Evolutionary conservation across 2,797 vertebrate species (phyloP).

Genomic region (Pampus argenteus): DNA sequence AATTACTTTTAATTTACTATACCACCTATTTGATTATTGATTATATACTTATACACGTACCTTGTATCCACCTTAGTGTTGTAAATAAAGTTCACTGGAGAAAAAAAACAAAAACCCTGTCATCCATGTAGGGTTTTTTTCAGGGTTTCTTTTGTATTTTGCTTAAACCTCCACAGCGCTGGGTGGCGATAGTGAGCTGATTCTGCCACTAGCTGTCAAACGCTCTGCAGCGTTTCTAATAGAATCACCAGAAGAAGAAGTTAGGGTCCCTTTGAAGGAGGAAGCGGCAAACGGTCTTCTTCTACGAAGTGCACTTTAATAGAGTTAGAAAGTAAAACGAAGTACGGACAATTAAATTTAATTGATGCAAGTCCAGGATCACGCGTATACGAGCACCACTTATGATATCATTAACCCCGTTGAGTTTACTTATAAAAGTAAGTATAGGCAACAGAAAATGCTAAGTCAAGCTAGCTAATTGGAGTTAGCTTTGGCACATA

Average conservation of each 20-base stretch:
- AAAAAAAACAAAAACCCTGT: too few relatives aligned
- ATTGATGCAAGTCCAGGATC: slow-evolving; percentile 62
- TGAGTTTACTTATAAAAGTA: slow-evolving; percentile 78
- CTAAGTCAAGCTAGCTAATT: not conserved
- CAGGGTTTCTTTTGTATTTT: not conserved
- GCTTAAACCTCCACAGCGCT: not conserved
- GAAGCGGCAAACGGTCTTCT: not conserved
- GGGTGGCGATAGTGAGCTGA: not conserved
- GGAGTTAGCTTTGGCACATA: slow-evolving; percentile 31
- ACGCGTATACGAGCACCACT: slow-evolving; percentile 48
- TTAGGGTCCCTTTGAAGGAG: slow-evolving; percentile 48
- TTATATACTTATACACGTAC: too few relatives aligned
- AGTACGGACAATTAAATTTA: not conserved
- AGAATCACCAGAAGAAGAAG: slow-evolving; percentile 41
- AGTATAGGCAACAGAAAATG: slow-evolving; percentile 38
- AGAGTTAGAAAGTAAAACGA: not conserved
- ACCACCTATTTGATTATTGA: too few relatives aligned
- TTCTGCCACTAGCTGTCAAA: too few relatives aligned
- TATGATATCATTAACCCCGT: slow-evolving; percentile 31
- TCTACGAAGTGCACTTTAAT: slow-evolving; percentile 52
- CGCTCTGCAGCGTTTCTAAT: not conserved
- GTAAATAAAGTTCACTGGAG: too few relatives aligned
- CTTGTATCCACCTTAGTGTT: too few relatives aligned
- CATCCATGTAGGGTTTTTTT: too few relatives aligned
- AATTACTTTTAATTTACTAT: too few relatives aligned